Evolutionary conservation across 2,797 vertebrate genomes (phyloP).

Genomic region (Acropternis orthonyx): DNA sequence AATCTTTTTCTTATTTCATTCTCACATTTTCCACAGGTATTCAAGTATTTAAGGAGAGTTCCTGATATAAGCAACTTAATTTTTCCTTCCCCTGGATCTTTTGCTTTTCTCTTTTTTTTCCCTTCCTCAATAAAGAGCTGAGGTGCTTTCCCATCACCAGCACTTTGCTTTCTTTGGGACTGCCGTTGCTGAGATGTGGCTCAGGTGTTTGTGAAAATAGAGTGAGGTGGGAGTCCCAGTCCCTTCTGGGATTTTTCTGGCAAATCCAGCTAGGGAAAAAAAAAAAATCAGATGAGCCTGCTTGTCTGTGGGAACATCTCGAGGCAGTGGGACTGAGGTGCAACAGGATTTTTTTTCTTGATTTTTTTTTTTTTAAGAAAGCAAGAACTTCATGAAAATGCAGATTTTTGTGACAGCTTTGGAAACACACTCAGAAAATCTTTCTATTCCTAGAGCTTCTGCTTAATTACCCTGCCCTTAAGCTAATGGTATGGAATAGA

Average conservation of each 20-base stretch:
- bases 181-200: neutral
- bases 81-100: neutral
- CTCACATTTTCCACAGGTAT: slow-evolving; percentile 44
- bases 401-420: neutral
- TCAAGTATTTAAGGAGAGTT: slow-evolving; percentile 15
- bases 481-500: neutral
- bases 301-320: neutral
- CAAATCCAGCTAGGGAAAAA: fast-evolving
- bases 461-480: neutral
- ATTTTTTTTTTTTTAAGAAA: neutral
- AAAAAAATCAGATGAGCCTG: neutral
- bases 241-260: neutral
- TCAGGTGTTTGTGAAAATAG: neutral
- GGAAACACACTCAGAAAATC: neutral
- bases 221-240: neutral
- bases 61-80: neutral
- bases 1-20: slow-evolving; percentile 72
- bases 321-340: neutral
- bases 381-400: neutral
- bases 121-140: neutral
- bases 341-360: neutral
- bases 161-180: neutral
- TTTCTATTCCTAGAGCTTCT: neutral
- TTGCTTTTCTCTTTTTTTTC: neutral
- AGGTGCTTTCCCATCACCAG: neutral